Conservation (phyloP, 2,797 vertebrate species). For the Vespertilio murinus region DNA sequence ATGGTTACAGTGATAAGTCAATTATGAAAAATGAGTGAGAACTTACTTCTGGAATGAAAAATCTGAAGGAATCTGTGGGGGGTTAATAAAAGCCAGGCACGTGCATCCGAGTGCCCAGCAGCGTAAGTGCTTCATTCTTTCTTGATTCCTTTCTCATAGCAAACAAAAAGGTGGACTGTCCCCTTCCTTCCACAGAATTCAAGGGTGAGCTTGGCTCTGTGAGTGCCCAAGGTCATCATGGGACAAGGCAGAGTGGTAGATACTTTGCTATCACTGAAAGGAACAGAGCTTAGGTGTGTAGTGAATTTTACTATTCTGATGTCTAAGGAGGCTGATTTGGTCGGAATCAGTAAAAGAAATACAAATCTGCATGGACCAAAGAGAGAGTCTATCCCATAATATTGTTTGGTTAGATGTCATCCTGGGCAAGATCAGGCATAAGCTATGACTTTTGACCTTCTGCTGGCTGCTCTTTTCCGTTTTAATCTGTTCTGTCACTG, state of each 20-base stretch:
- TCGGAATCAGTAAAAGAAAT: background rate
- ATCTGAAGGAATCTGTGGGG: background rate
- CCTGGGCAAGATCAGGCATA: background rate
- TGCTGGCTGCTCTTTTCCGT: background rate
- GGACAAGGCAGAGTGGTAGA: too few relatives aligned
- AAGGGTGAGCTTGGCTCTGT: too few relatives aligned
- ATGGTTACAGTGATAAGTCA: background rate
- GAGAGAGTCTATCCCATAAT: background rate
- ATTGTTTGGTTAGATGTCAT: background rate
- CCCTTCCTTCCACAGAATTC: background rate
- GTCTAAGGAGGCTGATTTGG: background rate
- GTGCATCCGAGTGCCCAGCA: background rate
- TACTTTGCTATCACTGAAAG: background rate
- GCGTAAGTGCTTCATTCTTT: background rate
- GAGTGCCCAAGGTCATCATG: too few relatives aligned
- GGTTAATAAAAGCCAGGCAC: background rate
- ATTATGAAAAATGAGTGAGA: background rate
- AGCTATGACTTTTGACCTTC: background rate
- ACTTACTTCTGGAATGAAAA: constrained; percentile 9
- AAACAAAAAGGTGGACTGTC: background rate
- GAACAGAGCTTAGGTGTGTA: background rate
- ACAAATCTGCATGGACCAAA: background rate
- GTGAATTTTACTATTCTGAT: background rate
- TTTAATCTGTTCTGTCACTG: background rate
- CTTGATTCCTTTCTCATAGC: background rate